These are phyloP conservation scores for Erpobdella octoculata DNA, from an alignment of 2,888 invertebrate genomes.

Conservation along the genomic window DNA sequence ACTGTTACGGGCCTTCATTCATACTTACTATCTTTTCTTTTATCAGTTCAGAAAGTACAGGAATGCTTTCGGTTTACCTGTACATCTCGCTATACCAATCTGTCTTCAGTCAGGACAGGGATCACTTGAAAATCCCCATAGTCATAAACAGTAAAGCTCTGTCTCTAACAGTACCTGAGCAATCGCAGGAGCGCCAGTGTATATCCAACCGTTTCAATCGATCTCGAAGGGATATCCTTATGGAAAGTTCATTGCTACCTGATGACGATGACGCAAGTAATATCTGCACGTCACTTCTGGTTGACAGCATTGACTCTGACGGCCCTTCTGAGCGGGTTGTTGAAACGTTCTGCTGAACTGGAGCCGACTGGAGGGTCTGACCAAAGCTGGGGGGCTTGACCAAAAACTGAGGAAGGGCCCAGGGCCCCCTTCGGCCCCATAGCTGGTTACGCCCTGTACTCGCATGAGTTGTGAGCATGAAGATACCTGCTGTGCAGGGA, in stretches of 20 bases:
- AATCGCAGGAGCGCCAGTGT: background rate
- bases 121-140: conserved; percentile 39
- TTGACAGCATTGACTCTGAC: background rate
- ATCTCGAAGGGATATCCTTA: no score
- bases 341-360: no score
- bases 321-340: background rate
- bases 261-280: background rate
- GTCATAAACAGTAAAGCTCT: conserved; percentile 21
- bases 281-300: background rate
- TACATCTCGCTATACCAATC: conserved; percentile 51
- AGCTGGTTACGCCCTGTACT: no score
- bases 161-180: background rate
- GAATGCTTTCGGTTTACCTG: conserved; percentile 51
- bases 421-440: no score
- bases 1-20: conserved; percentile 51
- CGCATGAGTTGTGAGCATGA: no score
- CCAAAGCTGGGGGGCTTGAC: no score
- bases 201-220: no score
- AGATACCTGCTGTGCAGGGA: no score
- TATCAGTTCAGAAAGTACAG: conserved; percentile 50
- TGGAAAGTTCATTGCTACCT: background rate
- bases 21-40: conserved; percentile 51
- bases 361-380: no score
- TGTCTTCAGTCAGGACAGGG: conserved; percentile 47
- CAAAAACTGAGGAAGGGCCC: background rate